phyloP scores from a whole-genome alignment of 2,888 invertebrate species.

The Latrodectus elegans region DNA sequence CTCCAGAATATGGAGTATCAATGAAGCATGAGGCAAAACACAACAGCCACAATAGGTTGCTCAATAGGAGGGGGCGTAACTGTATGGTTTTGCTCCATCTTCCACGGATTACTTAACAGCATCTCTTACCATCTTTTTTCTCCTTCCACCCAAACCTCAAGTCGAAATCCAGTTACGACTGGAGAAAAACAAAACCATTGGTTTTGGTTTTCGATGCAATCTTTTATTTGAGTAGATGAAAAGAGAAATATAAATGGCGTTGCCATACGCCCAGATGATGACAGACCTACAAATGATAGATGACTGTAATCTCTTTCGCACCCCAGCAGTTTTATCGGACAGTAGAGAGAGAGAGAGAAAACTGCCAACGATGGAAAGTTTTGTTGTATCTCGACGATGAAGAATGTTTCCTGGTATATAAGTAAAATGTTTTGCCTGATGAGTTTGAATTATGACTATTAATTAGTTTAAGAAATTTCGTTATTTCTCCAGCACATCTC shows the following conservation, averaged over 20 bases:
- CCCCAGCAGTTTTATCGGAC: neutral
- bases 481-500: no score
- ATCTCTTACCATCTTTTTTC: neutral
- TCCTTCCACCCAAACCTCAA: neutral
- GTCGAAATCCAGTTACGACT: neutral
- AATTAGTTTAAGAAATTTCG: no score
- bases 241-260: neutral
- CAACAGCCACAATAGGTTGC: neutral
- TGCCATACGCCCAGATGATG: constrained; percentile 1
- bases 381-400: neutral
- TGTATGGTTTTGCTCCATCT: neutral
- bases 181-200: neutral
- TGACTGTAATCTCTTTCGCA: constrained; percentile 8
- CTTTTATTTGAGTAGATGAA: constrained; percentile 23
- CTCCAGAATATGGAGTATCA: constrained; percentile 41
- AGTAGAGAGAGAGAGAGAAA: neutral
- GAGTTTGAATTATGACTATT: no score
- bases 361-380: neutral
- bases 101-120: constrained; percentile 15
- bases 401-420: no score
- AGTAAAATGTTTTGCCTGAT: no score
- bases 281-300: constrained; percentile 29
- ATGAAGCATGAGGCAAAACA: constrained; percentile 1
- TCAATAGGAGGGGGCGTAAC: neutral
- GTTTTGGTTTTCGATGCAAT: constrained; percentile 9